Conservation (phyloP, 2,113 vertebrate genomes). For the Centropus unirufus region DNA sequence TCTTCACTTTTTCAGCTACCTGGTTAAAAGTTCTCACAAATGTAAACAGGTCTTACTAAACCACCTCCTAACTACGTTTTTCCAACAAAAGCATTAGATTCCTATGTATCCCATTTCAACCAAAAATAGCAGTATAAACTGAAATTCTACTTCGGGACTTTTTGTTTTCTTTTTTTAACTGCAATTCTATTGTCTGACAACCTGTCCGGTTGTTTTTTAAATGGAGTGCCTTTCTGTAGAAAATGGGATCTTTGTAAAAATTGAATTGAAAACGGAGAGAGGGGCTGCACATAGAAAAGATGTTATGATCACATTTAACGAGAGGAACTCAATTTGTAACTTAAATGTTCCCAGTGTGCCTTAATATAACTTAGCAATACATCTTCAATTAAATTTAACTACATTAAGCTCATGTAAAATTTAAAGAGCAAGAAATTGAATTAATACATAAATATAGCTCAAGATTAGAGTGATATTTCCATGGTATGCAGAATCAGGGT, state of each 20-base stretch:
- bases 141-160: not conserved
- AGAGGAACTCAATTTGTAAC: not conserved
- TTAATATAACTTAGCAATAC: not conserved
- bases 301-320: not conserved
- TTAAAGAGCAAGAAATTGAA: constrained; percentile 1
- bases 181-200: not conserved
- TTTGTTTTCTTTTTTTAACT: not conserved
- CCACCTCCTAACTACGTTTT: not conserved
- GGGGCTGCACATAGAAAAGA: not conserved
- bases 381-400: not conserved
- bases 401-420: constrained; percentile 2
- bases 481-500: not conserved
- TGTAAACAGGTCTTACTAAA: not conserved
- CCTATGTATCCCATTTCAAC: not conserved
- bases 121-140: not conserved
- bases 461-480: not conserved
- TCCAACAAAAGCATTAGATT: not conserved
- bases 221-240: not conserved
- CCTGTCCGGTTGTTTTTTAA: not conserved
- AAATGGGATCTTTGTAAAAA: not conserved
- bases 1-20: not conserved
- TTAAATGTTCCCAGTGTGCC: not conserved
- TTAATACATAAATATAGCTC: not conserved
- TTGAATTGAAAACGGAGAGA: not conserved
- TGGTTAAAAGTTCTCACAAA: not conserved